phyloP scores from a whole-genome alignment of 2,888 invertebrate species.

The Amphimallon solstitiale region DNA sequence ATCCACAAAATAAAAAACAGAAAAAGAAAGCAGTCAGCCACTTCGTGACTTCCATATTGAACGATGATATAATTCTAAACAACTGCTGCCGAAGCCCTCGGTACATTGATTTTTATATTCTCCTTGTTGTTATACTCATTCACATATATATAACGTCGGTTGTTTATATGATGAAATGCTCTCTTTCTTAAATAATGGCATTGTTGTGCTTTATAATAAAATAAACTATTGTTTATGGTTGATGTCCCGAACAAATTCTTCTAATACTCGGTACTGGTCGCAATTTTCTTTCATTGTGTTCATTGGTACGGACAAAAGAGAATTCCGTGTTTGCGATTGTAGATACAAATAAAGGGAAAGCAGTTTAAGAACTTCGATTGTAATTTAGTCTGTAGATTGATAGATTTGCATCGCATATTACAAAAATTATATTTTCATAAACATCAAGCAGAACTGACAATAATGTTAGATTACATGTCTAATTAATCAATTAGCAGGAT shows the following conservation, averaged over 20 bases:
- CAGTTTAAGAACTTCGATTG: no score
- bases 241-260: constrained; percentile 28
- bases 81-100: neutral
- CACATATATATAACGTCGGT: constrained; percentile 18
- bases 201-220: constrained; percentile 11
- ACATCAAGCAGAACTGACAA: no score
- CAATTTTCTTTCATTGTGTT: constrained; percentile 8
- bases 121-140: neutral
- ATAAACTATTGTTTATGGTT: constrained; percentile 36
- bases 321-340: neutral
- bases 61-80: neutral
- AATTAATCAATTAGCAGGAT: no score
- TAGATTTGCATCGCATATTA: no score
- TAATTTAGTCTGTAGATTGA: no score
- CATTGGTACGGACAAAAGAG: constrained; percentile 1
- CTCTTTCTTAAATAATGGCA: constrained; percentile 7
- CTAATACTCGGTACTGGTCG: neutral
- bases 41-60: constrained; percentile 25
- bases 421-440: no score
- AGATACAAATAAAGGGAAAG: neutral
- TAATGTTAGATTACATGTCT: no score
- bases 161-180: constrained; percentile 10
- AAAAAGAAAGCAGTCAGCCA: constrained; percentile 3
- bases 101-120: constrained; percentile 25
- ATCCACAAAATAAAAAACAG: constrained; percentile 38